Percentiles rank a stretch among this genome's conserved stretches.
phyloP scores from a whole-genome alignment of 2,797 vertebrate genomes.

The Pogoniulus pusillus region DNA sequence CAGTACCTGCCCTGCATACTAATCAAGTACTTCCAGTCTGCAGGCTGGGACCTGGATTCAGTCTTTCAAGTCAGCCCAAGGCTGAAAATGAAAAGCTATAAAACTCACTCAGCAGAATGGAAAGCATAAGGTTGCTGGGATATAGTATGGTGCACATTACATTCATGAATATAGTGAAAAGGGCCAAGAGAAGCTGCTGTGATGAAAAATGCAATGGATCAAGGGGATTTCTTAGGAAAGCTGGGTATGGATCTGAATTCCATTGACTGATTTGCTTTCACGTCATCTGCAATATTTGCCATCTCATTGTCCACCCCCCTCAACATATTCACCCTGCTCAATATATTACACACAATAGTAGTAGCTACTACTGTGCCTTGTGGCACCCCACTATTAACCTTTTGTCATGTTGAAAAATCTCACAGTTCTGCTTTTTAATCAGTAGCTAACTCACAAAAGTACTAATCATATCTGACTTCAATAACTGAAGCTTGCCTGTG shows the following conservation, averaged over 20 bases:
- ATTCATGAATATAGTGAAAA: conserved; percentile 40
- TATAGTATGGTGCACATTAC: conserved; percentile 23
- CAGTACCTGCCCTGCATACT: conserved; percentile 74
- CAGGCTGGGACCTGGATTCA: conserved; percentile 46
- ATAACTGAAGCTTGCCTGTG: neutral
- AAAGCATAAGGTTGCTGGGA: conserved; percentile 19
- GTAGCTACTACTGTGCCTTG: neutral
- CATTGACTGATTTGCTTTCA: conserved; percentile 20
- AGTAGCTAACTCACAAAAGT: conserved; percentile 22
- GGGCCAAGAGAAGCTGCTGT: conserved; percentile 24
- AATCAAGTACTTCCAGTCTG: conserved; percentile 59
- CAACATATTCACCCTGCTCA: neutral
- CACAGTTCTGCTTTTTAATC: conserved; percentile 28
- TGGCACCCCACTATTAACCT: conserved; percentile 1
- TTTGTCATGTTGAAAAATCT: conserved; percentile 30
- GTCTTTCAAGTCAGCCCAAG: conserved; percentile 69
- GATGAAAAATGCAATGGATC: conserved; percentile 25
- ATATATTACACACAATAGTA: neutral
- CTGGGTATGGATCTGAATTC: conserved; percentile 1
- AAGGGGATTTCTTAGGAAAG: conserved; percentile 2
- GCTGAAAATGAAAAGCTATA: conserved; percentile 63
- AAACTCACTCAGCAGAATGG: conserved; percentile 58
- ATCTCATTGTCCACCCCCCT: neutral
- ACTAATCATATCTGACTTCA: conserved; percentile 1
- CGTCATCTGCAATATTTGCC: conserved; percentile 18